A percentile compares a stretch with the other conserved stretches of the same genome.
These are phyloP conservation scores for Serripes groenlandicus DNA, from an alignment of 2,888 invertebrate genomes.

Conservation along the genomic window DNA sequence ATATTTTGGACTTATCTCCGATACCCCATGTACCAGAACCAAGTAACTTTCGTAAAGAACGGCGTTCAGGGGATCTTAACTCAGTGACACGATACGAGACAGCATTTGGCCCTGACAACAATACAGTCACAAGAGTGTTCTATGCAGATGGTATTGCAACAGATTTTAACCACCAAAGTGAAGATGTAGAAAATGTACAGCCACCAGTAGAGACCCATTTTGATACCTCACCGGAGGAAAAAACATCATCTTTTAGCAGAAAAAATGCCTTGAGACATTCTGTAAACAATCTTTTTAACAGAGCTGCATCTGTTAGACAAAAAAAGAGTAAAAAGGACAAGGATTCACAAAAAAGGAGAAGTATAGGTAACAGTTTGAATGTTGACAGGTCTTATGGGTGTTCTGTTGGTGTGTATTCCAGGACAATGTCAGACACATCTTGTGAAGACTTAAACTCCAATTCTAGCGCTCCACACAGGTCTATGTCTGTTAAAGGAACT, in stretches of 20 bases:
- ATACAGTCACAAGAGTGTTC: constrained; percentile 80
- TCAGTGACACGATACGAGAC: constrained; percentile 80
- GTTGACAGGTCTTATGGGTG: constrained; percentile 59
- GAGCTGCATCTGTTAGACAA: constrained; percentile 42
- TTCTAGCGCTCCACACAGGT: neutral
- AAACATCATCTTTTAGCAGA: constrained; percentile 46
- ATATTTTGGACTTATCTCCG: constrained; percentile 72
- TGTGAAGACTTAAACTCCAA: neutral
- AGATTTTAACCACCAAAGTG: constrained; percentile 74
- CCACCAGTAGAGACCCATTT: constrained; percentile 79
- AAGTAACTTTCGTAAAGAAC: constrained; percentile 54
- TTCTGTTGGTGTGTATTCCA: constrained; percentile 60
- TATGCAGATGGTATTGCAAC: constrained; percentile 78
- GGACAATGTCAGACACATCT: constrained; percentile 41
- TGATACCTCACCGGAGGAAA: constrained; percentile 53
- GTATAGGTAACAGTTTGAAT: constrained; percentile 51
- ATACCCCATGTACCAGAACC: constrained; percentile 69
- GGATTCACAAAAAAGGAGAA: constrained; percentile 35
- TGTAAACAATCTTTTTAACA: constrained; percentile 58
- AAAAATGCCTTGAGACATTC: constrained; percentile 57
- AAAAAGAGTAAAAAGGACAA: constrained; percentile 54
- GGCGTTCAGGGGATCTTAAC: constrained; percentile 64
- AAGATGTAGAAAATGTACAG: constrained; percentile 57
- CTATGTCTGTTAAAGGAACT: neutral
- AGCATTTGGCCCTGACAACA: constrained; percentile 82